A percentile compares a stretch with the other conserved stretches of the same genome.
phyloP scores from a whole-genome alignment of 2,888 invertebrate species.

The Zelleria hepariella region DNA sequence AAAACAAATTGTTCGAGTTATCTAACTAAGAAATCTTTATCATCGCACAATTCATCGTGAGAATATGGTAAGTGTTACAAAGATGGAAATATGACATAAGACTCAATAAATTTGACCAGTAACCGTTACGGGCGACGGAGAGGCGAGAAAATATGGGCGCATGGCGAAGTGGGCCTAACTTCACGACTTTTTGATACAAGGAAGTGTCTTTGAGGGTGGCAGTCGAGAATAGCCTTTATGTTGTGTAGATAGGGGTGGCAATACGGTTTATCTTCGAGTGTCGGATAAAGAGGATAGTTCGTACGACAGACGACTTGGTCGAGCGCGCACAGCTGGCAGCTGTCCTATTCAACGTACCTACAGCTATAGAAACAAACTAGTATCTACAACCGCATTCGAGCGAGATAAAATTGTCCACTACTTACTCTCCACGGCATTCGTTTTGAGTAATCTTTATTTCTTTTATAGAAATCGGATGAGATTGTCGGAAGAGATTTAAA shows the following conservation, averaged over 20 bases:
- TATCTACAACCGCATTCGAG: not conserved
- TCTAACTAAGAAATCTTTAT: not conserved
- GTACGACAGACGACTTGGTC: not conserved
- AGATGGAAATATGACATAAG: slow-evolving; percentile 65
- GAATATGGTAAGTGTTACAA: slow-evolving; percentile 18
- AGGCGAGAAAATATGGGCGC: slow-evolving; percentile 68
- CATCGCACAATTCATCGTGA: not conserved
- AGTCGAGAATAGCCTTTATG: not conserved
- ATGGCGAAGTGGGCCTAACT: slow-evolving; percentile 35
- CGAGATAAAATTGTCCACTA: not conserved
- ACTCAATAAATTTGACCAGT: slow-evolving; percentile 69
- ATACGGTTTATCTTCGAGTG: not conserved
- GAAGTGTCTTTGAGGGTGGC: not conserved
- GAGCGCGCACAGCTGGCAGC: not conserved
- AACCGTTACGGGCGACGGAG: slow-evolving; percentile 64
- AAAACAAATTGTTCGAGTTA: too few relatives aligned
- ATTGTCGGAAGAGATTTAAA: too few relatives aligned
- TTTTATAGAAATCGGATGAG: too few relatives aligned
- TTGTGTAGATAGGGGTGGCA: not conserved
- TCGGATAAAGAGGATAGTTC: not conserved
- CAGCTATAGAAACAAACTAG: not conserved
- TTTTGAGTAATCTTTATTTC: too few relatives aligned
- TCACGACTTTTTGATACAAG: slow-evolving; percentile 59
- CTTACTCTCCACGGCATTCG: not conserved
- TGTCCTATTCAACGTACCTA: not conserved